Percentiles rank a stretch among this genome's conserved stretches.
phyloP scores from a whole-genome alignment of 2,113 vertebrate genomes.

The Pionites leucogaster region DNA sequence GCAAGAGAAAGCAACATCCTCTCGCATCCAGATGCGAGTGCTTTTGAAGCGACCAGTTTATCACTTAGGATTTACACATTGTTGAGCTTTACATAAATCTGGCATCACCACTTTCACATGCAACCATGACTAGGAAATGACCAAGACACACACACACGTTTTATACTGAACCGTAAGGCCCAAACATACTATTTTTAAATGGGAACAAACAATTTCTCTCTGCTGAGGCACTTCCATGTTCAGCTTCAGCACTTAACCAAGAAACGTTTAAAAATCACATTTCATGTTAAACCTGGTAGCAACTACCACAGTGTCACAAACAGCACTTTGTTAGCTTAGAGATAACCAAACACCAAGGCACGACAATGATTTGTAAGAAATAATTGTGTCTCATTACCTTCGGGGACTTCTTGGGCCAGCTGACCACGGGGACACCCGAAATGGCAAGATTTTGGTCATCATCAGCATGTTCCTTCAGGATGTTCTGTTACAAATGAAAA shows the following conservation, averaged over 20 bases:
- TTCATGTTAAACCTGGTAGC: neutral
- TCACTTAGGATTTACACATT: neutral
- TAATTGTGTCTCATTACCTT: constrained; percentile 80
- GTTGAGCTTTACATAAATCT: neutral
- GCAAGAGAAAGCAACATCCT: neutral
- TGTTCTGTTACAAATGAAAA: constrained; percentile 79
- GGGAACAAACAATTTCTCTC: neutral
- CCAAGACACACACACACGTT: neutral
- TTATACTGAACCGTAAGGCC: neutral
- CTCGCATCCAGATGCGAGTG: accelerated
- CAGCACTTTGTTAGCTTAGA: neutral
- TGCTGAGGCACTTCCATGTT: neutral
- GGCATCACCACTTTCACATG: neutral
- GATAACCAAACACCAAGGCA: neutral
- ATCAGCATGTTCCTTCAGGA: constrained; percentile 92
- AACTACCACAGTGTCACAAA: neutral
- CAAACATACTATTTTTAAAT: neutral
- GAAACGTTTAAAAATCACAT: constrained; percentile 1
- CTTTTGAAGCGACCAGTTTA: neutral
- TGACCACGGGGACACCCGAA: constrained; percentile 90
- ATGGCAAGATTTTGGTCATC: constrained; percentile 90
- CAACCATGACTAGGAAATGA: neutral
- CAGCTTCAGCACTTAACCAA: neutral
- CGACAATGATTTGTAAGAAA: neutral
- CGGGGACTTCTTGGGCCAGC: constrained; percentile 88